These are phyloP conservation scores for Falco biarmicus DNA, from an alignment of 2,797 vertebrate genomes.

Conservation along the genomic window DNA sequence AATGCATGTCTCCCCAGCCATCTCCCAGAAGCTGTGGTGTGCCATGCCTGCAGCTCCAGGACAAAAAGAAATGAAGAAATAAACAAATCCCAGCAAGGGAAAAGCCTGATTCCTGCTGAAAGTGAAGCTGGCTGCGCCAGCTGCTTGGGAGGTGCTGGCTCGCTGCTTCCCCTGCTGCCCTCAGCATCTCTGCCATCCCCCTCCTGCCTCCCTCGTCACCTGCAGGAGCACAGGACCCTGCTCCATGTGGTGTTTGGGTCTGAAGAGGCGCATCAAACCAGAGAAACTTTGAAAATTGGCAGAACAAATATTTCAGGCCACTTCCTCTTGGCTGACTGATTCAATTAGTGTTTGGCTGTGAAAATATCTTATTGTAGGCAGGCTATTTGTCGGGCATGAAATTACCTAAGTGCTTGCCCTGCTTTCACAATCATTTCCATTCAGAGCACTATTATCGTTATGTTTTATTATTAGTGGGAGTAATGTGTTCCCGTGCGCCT, in stretches of 20 bases:
- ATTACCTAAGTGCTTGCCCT: neutral
- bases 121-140: neutral
- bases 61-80: neutral
- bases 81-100: neutral
- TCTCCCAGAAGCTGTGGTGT: neutral
- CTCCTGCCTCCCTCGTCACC: fast-evolving
- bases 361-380: neutral
- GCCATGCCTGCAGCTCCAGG: neutral
- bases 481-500: neutral
- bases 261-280: neutral
- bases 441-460: neutral
- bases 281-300: neutral
- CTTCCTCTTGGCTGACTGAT: neutral
- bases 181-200: neutral
- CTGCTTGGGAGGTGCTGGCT: neutral
- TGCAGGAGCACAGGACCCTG: neutral
- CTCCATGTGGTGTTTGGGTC: fast-evolving
- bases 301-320: neutral
- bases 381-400: neutral
- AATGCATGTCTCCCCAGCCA: neutral
- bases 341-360: neutral
- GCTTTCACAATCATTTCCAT: neutral
- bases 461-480: neutral
- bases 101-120: slow-evolving; percentile 1
- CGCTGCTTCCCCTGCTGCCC: fast-evolving